Conservation (phyloP, 1,140 invertebrate species). For the Leucophenga varia region DNA sequence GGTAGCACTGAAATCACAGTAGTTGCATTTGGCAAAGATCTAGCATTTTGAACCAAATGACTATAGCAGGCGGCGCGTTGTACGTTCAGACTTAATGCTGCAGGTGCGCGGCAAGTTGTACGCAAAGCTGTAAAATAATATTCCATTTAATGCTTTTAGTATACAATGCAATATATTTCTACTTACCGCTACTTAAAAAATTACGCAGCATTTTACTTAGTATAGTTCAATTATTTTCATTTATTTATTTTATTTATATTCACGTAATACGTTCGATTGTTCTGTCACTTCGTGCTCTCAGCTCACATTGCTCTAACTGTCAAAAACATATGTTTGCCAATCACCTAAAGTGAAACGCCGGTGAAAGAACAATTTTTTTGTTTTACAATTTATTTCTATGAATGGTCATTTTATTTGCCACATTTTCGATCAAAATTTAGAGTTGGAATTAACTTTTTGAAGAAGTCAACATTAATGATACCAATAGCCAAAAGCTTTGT, state of each 20-base stretch:
- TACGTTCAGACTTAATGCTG: conserved; percentile 10
- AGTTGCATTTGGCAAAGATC: neutral
- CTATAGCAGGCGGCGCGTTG: conserved; percentile 33
- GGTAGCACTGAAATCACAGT: conserved; percentile 14
- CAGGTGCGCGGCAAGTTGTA: conserved; percentile 19
- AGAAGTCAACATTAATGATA: too few relatives aligned
- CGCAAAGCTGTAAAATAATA: conserved; percentile 22
- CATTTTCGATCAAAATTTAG: too few relatives aligned
- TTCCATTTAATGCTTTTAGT: neutral
- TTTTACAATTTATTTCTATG: too few relatives aligned
- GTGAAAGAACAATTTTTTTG: too few relatives aligned
- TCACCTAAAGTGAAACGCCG: conserved; percentile 18
- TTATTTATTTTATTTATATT: too few relatives aligned
- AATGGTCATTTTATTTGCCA: too few relatives aligned
- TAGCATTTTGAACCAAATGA: conserved; percentile 15
- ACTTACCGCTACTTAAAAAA: conserved; percentile 25
- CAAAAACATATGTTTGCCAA: conserved; percentile 22
- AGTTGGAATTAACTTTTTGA: too few relatives aligned
- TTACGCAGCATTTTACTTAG: conserved; percentile 26
- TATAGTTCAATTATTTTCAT: too few relatives aligned
- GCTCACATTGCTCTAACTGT: too few relatives aligned
- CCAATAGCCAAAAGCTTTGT: too few relatives aligned
- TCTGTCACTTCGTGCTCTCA: too few relatives aligned
- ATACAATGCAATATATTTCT: too few relatives aligned
- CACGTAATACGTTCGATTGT: conserved; percentile 44